These are phyloP conservation scores for Heliothis peltigera DNA, from an alignment of 2,888 invertebrate species.

Conservation along the genomic window DNA sequence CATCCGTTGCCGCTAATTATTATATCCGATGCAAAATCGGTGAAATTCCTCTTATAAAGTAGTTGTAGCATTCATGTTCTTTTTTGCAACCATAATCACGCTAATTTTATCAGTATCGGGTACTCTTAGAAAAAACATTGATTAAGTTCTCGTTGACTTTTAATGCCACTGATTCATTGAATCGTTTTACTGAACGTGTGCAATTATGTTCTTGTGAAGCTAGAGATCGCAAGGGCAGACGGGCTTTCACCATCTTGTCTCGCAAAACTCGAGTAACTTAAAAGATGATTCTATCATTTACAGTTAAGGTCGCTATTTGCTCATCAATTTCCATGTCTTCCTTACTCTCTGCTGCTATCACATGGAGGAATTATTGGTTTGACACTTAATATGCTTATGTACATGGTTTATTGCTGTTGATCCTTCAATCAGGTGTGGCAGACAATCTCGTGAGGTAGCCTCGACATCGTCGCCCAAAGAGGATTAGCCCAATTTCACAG, in stretches of 20 bases:
- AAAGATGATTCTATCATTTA: conserved; percentile 72
- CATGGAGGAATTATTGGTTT: conserved; percentile 80
- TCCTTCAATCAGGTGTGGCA: conserved; percentile 59
- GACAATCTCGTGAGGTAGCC: conserved; percentile 55
- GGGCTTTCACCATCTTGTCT: conserved; percentile 85
- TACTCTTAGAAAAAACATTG: conserved; percentile 58
- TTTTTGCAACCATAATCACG: conserved; percentile 45
- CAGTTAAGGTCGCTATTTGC: conserved; percentile 75
- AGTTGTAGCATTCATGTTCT: conserved; percentile 44
- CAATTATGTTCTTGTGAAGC: conserved; percentile 82
- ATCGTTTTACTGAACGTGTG: conserved; percentile 80
- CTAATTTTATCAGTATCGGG: conserved; percentile 43
- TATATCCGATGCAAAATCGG: conserved; percentile 69
- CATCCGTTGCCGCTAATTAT: conserved; percentile 70
- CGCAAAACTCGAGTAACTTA: conserved; percentile 64
- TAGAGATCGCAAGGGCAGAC: conserved; percentile 87
- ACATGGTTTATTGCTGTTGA: conserved; percentile 67
- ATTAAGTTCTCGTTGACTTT: conserved; percentile 66
- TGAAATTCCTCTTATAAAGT: conserved; percentile 62
- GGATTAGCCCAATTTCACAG: conserved; percentile 75
- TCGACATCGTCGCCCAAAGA: conserved; percentile 63
- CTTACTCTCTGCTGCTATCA: conserved; percentile 78
- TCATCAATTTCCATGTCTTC: conserved; percentile 66
- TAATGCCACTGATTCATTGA: conserved; percentile 76
- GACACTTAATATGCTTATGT: conserved; percentile 69